Evolutionary conservation across 2,797 vertebrate species (phyloP).

Genomic region (Lithobates sylvaticus): DNA sequence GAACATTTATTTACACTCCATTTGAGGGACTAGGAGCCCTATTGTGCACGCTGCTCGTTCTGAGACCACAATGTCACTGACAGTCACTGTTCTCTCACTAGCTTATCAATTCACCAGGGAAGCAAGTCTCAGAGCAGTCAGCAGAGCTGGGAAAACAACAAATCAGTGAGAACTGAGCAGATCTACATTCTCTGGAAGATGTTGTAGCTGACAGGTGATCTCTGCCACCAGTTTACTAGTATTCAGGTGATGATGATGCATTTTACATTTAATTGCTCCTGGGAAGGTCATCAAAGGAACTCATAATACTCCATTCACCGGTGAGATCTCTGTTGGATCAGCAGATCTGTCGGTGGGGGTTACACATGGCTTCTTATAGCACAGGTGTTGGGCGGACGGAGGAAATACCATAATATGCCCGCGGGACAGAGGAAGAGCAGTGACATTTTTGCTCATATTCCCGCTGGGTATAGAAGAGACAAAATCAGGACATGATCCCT

Average conservation of each 20-base stretch:
- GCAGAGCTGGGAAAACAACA: no score
- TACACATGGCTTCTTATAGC: neutral
- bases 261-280: neutral
- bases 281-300: neutral
- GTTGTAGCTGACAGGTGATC: no score
- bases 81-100: no score
- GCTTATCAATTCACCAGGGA: no score
- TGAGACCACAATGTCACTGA: no score
- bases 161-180: no score
- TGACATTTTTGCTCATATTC: constrained; percentile 21
- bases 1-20: no score
- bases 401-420: constrained; percentile 17
- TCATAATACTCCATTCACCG: neutral
- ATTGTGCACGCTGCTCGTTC: no score
- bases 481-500: neutral
- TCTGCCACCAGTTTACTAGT: no score
- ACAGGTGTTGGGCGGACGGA: constrained; percentile 19
- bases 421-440: neutral
- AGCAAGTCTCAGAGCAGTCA: no score
- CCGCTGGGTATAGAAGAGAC: neutral
- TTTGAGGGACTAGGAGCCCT: no score
- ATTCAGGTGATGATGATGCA: neutral
- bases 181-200: no score
- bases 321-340: neutral
- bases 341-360: neutral